A percentile compares a stretch with the other conserved stretches of the same genome.
phyloP scores from a whole-genome alignment of 2,113 vertebrate genomes.

The Barbus barbus region DNA sequence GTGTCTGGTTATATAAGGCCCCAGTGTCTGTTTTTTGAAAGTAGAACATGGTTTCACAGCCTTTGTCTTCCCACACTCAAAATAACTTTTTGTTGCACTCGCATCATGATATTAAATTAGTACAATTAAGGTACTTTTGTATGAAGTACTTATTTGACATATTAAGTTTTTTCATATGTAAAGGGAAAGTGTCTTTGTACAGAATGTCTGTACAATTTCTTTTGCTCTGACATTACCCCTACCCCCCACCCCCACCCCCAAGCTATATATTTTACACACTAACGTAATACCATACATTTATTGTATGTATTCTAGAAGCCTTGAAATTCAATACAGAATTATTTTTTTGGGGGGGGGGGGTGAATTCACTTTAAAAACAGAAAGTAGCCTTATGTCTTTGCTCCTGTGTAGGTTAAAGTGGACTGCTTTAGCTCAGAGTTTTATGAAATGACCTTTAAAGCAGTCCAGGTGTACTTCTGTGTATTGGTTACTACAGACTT shows the following conservation, averaged over 20 bases:
- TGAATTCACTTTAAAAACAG: constrained; percentile 6
- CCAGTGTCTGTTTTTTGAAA: not conserved
- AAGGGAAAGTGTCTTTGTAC: constrained; percentile 42
- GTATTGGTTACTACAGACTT: not conserved
- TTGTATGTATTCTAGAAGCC: not conserved
- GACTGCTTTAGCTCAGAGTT: constrained; percentile 43
- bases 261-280: constrained; percentile 16
- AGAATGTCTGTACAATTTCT: not conserved
- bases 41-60: not conserved
- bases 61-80: not conserved
- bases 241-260: too few relatives aligned
- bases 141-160: constrained; percentile 33
- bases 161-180: not conserved
- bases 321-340: not conserved
- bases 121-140: constrained; percentile 51
- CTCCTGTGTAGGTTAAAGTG: constrained; percentile 12
- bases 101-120: constrained; percentile 24
- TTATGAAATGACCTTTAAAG: constrained; percentile 13
- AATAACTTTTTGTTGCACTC: constrained; percentile 28
- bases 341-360: too few relatives aligned
- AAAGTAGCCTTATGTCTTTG: constrained; percentile 25
- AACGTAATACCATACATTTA: not conserved
- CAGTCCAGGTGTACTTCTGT: not conserved
- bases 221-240: not conserved
- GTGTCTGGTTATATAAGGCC: not conserved